These are phyloP conservation scores for Leptothorax acervorum DNA, from an alignment of 2,888 invertebrate genomes.

Conservation along the genomic window DNA sequence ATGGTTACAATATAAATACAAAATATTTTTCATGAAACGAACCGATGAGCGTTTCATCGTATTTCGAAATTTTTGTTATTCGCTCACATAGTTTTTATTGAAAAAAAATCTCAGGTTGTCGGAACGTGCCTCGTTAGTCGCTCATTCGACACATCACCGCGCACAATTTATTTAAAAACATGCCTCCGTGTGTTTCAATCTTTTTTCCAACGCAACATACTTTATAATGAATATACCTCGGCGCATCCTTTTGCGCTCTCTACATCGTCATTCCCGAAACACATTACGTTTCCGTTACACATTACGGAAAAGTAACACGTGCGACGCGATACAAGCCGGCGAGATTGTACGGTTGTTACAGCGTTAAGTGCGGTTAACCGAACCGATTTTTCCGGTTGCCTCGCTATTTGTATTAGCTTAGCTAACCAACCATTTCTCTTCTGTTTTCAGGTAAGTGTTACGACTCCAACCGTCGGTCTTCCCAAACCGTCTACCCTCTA, in stretches of 20 bases:
- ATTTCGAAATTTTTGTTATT: constrained; percentile 44
- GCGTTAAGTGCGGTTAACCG: constrained; percentile 48
- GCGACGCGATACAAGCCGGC: constrained; percentile 18
- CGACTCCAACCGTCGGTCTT: constrained; percentile 54
- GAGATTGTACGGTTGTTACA: constrained; percentile 53
- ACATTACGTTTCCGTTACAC: constrained; percentile 11
- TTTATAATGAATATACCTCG: constrained; percentile 45
- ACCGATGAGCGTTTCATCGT: constrained; percentile 34
- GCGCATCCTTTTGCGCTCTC: neutral
- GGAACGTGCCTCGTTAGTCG: constrained; percentile 51
- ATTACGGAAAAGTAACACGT: neutral
- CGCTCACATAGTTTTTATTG: constrained; percentile 19
- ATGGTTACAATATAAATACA: constrained; percentile 19
- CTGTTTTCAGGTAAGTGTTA: constrained; percentile 78
- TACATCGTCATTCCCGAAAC: constrained; percentile 19
- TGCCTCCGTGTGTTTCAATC: constrained; percentile 19
- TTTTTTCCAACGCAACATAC: constrained; percentile 15
- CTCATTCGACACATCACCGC: constrained; percentile 30
- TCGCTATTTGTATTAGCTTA: constrained; percentile 76
- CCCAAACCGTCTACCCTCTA: constrained; percentile 21
- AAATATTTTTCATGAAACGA: constrained; percentile 35
- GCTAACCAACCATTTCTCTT: constrained; percentile 75
- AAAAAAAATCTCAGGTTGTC: constrained; percentile 42
- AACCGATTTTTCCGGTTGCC: constrained; percentile 49
- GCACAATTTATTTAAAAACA: constrained; percentile 53